A percentile compares a stretch with the other conserved stretches of the same genome.
phyloP scores from a whole-genome alignment of 1,140 invertebrate genomes.

The Eufriesea mexicana region DNA sequence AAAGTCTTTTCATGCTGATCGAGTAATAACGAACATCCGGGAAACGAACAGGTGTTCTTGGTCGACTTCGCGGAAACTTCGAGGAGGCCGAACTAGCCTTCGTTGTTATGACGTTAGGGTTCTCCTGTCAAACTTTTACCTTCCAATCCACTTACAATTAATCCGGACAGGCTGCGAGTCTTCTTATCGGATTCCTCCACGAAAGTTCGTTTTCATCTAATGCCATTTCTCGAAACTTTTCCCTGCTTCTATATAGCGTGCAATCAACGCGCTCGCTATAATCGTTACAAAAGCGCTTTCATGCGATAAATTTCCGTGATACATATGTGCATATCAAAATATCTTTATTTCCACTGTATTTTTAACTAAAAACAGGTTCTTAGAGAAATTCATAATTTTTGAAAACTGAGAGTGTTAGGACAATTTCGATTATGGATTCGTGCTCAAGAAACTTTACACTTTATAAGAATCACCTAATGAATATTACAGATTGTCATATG shows the following conservation, averaged over 20 bases:
- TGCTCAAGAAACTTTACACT: too few species aligned
- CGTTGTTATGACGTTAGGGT: slow-evolving; percentile 56
- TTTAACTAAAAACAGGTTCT: too few species aligned
- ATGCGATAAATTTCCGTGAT: neutral
- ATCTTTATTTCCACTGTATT: too few species aligned
- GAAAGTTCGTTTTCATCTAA: slow-evolving; percentile 47
- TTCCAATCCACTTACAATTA: slow-evolving; percentile 59
- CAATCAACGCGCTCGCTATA: neutral
- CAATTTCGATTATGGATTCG: too few species aligned
- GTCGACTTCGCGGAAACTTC: slow-evolving; percentile 40
- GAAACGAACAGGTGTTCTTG: slow-evolving; percentile 47
- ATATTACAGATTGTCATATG: too few species aligned
- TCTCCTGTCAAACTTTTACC: slow-evolving; percentile 51
- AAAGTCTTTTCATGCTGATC: slow-evolving; percentile 55
- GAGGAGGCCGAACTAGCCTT: neutral
- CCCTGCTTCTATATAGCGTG: slow-evolving; percentile 9
- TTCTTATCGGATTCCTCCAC: slow-evolving; percentile 48
- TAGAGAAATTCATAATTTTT: too few species aligned
- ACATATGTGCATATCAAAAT: too few species aligned
- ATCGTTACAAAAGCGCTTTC: neutral
- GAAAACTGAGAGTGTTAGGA: too few species aligned
- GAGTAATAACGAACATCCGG: slow-evolving; percentile 48
- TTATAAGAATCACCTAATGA: too few species aligned
- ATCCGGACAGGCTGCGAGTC: slow-evolving; percentile 27
- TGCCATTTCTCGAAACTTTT: slow-evolving; percentile 16